Percentiles rank a stretch among this genome's conserved stretches.
Conservation (phyloP, 2,113 vertebrate genomes). For the Crotophaga sulcirostris region DNA sequence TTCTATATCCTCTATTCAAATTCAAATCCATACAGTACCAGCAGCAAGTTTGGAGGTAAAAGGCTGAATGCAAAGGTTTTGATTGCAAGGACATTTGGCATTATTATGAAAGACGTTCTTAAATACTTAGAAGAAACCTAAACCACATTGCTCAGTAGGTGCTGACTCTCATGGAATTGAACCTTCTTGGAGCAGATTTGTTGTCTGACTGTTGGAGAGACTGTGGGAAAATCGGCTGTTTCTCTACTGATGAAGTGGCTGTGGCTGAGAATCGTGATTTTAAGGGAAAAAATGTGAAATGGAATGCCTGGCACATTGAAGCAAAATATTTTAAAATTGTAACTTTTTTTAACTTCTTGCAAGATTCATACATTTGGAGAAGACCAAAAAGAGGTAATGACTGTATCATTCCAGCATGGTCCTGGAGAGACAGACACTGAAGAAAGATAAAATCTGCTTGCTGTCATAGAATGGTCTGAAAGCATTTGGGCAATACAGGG, state of each 20-base stretch:
- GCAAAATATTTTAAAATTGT: not conserved
- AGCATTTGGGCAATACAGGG: not conserved
- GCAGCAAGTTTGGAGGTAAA: not conserved
- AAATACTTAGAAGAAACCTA: constrained; percentile 7
- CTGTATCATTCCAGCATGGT: not conserved
- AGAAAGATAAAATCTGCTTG: not conserved
- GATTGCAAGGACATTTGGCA: constrained; percentile 10
- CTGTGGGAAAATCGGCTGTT: constrained; percentile 47
- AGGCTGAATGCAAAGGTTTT: not conserved
- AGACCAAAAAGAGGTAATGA: not conserved
- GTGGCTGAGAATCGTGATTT: constrained; percentile 27
- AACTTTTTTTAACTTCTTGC: not conserved
- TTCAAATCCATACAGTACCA: not conserved
- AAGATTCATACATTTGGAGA: not conserved
- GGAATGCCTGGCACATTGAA: not conserved
- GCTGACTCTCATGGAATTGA: constrained; percentile 55
- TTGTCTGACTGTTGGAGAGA: not conserved
- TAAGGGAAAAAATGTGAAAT: not conserved
- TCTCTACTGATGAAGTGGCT: constrained; percentile 42
- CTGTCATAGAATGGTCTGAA: not conserved
- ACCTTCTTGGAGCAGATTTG: constrained; percentile 12
- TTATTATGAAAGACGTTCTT: not conserved
- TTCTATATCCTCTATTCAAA: not conserved
- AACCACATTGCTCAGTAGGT: constrained; percentile 41
- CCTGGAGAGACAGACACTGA: not conserved